These are phyloP conservation scores for Gulo gulo DNA, from an alignment of 2,113 vertebrate species.

Conservation along the genomic window DNA sequence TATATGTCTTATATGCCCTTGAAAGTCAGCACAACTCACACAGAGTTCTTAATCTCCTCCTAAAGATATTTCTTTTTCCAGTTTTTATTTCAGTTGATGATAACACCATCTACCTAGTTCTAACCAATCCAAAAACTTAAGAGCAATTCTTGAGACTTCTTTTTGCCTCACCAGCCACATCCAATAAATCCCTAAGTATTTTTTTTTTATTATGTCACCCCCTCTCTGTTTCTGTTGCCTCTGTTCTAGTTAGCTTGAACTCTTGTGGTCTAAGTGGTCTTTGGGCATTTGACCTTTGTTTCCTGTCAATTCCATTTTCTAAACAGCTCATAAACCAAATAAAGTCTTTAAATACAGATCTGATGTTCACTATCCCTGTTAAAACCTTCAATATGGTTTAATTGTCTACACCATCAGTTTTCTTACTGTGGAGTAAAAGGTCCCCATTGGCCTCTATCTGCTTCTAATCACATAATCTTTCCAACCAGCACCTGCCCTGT, in stretches of 20 bases:
- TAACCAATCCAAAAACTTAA: background rate
- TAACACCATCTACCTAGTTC: background rate
- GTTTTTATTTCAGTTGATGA: background rate
- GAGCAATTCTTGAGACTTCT: background rate
- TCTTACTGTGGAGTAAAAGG: background rate
- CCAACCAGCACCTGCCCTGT: no score
- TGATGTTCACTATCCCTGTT: background rate
- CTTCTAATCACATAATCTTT: background rate
- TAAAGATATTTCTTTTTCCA: background rate
- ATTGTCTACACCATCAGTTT: background rate
- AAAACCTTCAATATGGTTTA: background rate
- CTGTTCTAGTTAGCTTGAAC: background rate
- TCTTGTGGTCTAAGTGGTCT: background rate
- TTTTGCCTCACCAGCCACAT: background rate
- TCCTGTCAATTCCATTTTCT: background rate
- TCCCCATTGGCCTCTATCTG: background rate
- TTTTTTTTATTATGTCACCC: background rate
- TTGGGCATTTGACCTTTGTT: background rate
- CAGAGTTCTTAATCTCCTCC: background rate
- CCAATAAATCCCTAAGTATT: background rate
- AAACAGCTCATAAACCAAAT: background rate
- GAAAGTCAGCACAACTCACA: background rate
- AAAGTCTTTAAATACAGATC: background rate
- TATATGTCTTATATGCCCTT: background rate
- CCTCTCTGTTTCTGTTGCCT: background rate